Conservation (phyloP, 2,888 invertebrate genomes). For the Drosophila pegasa region DNA sequence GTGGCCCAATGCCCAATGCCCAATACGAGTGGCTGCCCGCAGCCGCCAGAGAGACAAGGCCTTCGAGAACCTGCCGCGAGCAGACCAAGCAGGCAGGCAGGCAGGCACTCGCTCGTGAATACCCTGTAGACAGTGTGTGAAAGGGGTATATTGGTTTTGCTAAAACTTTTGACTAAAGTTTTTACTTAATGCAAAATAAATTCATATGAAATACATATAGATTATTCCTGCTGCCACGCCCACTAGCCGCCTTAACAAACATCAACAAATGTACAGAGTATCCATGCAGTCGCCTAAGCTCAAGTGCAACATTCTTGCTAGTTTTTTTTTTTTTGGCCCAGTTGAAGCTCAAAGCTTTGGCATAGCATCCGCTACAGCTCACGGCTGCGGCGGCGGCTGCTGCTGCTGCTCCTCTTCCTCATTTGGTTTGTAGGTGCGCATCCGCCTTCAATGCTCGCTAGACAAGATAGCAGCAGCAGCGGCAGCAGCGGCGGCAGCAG, state of each 20-base stretch:
- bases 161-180: not conserved
- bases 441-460: conserved; percentile 67
- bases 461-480: conserved; percentile 39
- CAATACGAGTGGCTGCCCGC: conserved; percentile 5
- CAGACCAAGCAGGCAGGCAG: conserved; percentile 13
- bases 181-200: not conserved
- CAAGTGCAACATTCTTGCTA: not conserved
- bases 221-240: not conserved
- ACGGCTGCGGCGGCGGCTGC: conserved; percentile 5
- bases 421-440: conserved; percentile 77
- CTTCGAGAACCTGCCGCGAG: conserved; percentile 52
- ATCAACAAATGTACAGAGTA: not conserved
- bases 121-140: not conserved
- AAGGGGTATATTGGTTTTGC: not conserved
- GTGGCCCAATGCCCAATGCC: conserved; percentile 53
- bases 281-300: conserved; percentile 3
- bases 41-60: conserved; percentile 36
- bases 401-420: conserved; percentile 68
- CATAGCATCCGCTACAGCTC: conserved; percentile 67
- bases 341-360: conserved; percentile 57
- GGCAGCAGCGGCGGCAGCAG: conserved; percentile 9
- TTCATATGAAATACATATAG: not conserved
- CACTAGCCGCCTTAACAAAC: not conserved
- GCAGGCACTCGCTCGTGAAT: conserved; percentile 24
- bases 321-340: conserved; percentile 58